phyloP scores from a whole-genome alignment of 2,888 invertebrate species.

The Drosophila buzzatii region DNA sequence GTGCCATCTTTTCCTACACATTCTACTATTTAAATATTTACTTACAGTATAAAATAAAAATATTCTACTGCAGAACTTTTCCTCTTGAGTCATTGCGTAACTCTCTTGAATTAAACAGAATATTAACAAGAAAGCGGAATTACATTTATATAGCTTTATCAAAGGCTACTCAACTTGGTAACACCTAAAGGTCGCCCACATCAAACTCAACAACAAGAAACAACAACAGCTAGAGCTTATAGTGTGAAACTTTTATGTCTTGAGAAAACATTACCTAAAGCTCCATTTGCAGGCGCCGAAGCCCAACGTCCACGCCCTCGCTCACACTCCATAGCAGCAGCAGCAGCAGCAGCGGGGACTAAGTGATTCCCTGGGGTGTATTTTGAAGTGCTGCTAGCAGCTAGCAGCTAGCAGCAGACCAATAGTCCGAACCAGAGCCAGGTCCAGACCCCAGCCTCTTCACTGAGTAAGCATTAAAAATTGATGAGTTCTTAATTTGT shows the following conservation, averaged over 20 bases:
- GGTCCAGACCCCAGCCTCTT: slow-evolving; percentile 30
- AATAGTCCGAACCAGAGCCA: slow-evolving; percentile 10
- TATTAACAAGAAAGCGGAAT: slow-evolving; percentile 31
- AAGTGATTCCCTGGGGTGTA: slow-evolving; percentile 70
- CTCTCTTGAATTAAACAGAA: background rate
- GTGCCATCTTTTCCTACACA: too few relatives aligned
- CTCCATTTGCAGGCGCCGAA: slow-evolving; percentile 41
- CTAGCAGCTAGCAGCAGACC: slow-evolving; percentile 27
- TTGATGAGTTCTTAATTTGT: slow-evolving; percentile 83
- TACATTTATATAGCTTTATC: slow-evolving; percentile 42
- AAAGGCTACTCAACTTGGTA: slow-evolving; percentile 30
- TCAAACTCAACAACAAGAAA: slow-evolving; percentile 26
- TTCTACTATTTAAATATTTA: too few relatives aligned
- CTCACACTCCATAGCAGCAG: slow-evolving; percentile 20
- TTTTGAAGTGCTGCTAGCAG: slow-evolving; percentile 56
- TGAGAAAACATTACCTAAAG: slow-evolving; percentile 71
- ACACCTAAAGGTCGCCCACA: slow-evolving; percentile 22
- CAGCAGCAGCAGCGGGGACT: slow-evolving; percentile 18
- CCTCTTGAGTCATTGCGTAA: background rate
- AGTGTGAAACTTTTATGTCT: slow-evolving; percentile 73
- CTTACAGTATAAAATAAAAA: too few relatives aligned
- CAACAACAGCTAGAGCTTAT: slow-evolving; percentile 35
- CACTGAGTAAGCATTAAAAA: slow-evolving; percentile 77
- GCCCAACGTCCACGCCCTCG: slow-evolving; percentile 2
- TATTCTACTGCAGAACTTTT: too few relatives aligned